Base-by-base conservation (phyloP, 2,113 vertebrate species). In the Tor tambroides region DNA sequence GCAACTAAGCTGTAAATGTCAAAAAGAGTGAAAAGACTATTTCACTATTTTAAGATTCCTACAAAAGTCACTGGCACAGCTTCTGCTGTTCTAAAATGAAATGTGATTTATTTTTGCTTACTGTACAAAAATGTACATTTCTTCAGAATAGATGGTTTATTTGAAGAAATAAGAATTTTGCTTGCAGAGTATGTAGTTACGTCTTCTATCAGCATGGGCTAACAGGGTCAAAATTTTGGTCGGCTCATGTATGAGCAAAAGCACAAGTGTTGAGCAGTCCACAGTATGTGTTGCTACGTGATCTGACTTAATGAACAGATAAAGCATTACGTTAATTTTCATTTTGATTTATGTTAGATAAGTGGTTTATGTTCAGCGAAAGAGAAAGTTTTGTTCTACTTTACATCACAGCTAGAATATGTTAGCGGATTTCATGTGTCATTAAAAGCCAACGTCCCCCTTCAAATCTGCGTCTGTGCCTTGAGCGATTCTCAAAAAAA, bases 381-480 rank as follows among this genome's bases (percentile, higher is more conserved):
- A 23, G 69, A 38, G 8, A 41, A 72, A 41, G 69, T 72, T 72
- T n/a, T 46, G 12, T 76, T 46, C 43, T 46, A 76, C 72, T 46
- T 76, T 28, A 76, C n/a, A 28, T n/a, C 35, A 23, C 11, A 72
- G 32, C 30, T 74, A 41, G 21, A 74, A 75, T 75, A 75, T 43
- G 11, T 75, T 10, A 11, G 5, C 1, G 5, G 10, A 76, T 17
- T 30, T 67, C 26, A 67, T 26, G 23, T 74, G 32, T 46, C 72
- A 76, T 76, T 76, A 76, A 76, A 46, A 46, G 72, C n/a, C 72
- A 76, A 49, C 14, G n/a, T 76, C 41, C 23, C 10, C 41, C 6
- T 26, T 46, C 23, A 76, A 76, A 76, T 76, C 41, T 76, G 8
- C 35, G 69, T 43, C 21, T 75, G 14, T 49, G n/a, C n/a, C 72